Evolutionary conservation across 2,797 vertebrate genomes (phyloP), one percentile per base, ranked within the genome.

Genomic region (Scolopax rusticola): DNA sequence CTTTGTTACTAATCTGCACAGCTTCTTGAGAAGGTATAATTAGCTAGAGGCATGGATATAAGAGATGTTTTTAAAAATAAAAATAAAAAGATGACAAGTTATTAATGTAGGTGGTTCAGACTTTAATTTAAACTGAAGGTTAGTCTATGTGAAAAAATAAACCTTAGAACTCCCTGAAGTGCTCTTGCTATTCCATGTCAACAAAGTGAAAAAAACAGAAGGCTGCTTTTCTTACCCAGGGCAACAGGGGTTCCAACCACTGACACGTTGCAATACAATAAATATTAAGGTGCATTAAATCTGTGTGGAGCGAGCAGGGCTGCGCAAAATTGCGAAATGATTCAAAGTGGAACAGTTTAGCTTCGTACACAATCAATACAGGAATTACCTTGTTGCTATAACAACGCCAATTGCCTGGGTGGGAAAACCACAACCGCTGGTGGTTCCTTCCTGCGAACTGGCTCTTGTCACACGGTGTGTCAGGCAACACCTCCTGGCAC

Each of bases 1-100:
- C 67, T 51, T 76, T 30, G 18, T 61, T 57, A 65, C 54, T n/a
- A 40, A 50, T n/a, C 90, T 32, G 43, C 8, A 24, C 3, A 79
- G 85, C 89, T 90, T 63, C 88, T 94, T 59, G 33, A 60, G 53
- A 45, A 86, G n/a, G 70, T 80, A 76, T 77, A 84, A 89, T 89
- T 90, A 94, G 47, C 53, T 7, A 27, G 56, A 89, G 56, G 60
- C 38, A 78, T 1, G 0, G 64, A n/a, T 75, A 20, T 6, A 78
- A 76, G 50, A 57, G n/a, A 75, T 5, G 60, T 10, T 93, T 84
- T 89, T 41, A 43, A 84, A 94, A 93, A 79, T 38, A 45, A 87
- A 76, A 56, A 56, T 40, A 64, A 38, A 48, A 70, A 77, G 8
- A 60, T 18, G 24, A 67, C 32, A 92, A 94, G 48, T 60, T 95